Base-by-base conservation (phyloP, 2,797 vertebrate species). In the Poeciliopsis gracilis region DNA sequence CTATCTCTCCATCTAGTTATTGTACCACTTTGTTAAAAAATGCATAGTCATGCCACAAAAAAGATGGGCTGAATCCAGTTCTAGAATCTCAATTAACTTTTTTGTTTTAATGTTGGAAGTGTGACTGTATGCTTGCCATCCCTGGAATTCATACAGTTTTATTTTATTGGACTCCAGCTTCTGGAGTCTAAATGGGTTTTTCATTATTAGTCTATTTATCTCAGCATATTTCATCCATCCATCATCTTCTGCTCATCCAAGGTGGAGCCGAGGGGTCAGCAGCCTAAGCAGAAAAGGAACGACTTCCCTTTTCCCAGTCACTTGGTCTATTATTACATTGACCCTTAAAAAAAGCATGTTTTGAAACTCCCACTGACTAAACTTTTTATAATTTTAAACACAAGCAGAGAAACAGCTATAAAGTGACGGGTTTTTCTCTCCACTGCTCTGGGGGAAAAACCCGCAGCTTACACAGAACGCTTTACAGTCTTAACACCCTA, bases 381-480 rank as follows among this genome's bases (percentile, higher is more conserved):
- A 90, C 59, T 90, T 70, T 61, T 88, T 86, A 79, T 79, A 73
- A 76, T 88, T 89, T 86, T 90, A 84, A 89, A 85, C 84, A 92
- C 83, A 90, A 90, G 87, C 79, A 73, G 81, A 89, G 86, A 83
- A 90, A 89, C 82, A 33, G 30, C 8, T 38, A 66, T 79, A 45
- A 75, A 75, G 79, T 88, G 82, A 79, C 36, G 88, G 41, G 47
- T 77, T 92, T 84, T 84, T 82, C 70, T 57, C 78, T 79, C 57
- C 82, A 76, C 13, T 4, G 69, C 77, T 45, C 23, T 67, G 57
- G 78, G 36, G 8, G 1, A 83, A 87, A 89, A 63, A 72, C 78
- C 78, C 82, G 74, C 70, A 78, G 86, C 83, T 85, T 18, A 82
- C 87, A 86, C 84, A 93, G 92, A 89, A 93, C 91, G 89, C 86